A percentile compares a stretch with the other conserved stretches of the same genome.
Evolutionary conservation across 2,888 invertebrate species (phyloP).

Genomic region (Dioctria linearis): DNA sequence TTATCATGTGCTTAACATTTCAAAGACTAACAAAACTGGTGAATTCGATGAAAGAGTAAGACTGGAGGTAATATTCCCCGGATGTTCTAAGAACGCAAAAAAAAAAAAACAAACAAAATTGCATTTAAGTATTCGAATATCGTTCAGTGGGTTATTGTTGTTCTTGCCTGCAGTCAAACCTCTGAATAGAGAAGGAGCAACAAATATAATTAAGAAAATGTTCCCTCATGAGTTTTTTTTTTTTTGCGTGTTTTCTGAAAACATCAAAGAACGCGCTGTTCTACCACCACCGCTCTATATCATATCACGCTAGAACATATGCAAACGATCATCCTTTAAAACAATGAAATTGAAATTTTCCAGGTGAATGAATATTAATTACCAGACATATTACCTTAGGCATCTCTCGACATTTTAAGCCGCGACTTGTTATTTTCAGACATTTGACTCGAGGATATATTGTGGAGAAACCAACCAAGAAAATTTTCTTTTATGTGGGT

Average conservation of each 20-base stretch:
- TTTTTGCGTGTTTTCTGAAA: neutral
- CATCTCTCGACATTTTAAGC: slow-evolving; percentile 1
- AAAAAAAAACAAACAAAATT: too few species aligned
- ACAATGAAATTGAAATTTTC: slow-evolving; percentile 47
- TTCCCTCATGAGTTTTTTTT: neutral
- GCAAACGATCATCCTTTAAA: slow-evolving; percentile 14
- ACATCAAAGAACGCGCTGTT: slow-evolving; percentile 23
- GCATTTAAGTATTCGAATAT: neutral
- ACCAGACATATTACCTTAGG: neutral
- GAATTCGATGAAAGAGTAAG: neutral
- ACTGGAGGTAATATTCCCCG: slow-evolving; percentile 7
- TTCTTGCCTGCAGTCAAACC: neutral
- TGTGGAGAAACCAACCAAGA: neutral
- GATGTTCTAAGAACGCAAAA: neutral
- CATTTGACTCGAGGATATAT: neutral
- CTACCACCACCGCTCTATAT: too few species aligned
- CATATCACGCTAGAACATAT: neutral
- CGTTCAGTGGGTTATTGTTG: neutral
- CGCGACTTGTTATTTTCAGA: slow-evolving; percentile 27
- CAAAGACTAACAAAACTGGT: slow-evolving; percentile 27
- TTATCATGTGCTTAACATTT: slow-evolving; percentile 32
- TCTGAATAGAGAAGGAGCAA: neutral
- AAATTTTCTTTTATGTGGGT: neutral
- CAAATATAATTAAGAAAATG: too few species aligned
- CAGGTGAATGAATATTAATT: slow-evolving; percentile 47